Percentiles rank a stretch among this genome's conserved stretches.
Evolutionary conservation across 2,797 vertebrate genomes (phyloP).

Genomic region (Oreochromis mossambicus): DNA sequence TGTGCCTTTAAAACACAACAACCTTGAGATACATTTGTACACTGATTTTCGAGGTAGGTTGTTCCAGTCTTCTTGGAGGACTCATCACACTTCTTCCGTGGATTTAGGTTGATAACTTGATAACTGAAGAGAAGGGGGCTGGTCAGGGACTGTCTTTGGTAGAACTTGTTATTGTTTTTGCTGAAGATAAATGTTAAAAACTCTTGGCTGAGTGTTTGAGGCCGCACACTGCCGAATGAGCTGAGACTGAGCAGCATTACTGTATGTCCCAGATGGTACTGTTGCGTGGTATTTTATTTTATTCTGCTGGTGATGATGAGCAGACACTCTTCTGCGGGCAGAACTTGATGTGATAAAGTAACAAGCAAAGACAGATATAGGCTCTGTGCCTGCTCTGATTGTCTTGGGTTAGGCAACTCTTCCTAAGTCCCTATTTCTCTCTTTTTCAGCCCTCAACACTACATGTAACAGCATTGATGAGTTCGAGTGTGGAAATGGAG

Average conservation of each 20-base stretch:
- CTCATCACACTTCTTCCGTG: background rate
- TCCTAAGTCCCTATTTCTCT: background rate
- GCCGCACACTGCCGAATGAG: background rate
- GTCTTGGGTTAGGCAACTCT: background rate
- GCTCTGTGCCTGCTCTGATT: background rate
- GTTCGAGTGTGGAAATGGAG: conserved; percentile 95
- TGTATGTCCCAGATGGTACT: background rate
- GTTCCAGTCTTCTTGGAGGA: background rate
- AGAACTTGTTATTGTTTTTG: background rate
- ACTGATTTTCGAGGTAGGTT: background rate
- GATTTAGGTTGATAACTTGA: background rate
- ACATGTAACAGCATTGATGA: conserved; percentile 87
- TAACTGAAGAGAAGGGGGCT: background rate
- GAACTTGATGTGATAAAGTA: background rate
- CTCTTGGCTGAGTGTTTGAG: background rate
- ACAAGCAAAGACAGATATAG: background rate
- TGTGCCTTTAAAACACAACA: background rate
- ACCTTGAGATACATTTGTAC: background rate
- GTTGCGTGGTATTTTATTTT: background rate
- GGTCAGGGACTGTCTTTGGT: background rate
- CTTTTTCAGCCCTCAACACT: conserved; percentile 83
- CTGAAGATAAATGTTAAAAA: background rate
- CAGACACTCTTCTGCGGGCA: background rate
- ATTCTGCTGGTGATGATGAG: background rate
- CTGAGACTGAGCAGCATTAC: background rate